Evolutionary conservation across 2,113 vertebrate species (phyloP).

Genomic region (Mugil cephalus): DNA sequence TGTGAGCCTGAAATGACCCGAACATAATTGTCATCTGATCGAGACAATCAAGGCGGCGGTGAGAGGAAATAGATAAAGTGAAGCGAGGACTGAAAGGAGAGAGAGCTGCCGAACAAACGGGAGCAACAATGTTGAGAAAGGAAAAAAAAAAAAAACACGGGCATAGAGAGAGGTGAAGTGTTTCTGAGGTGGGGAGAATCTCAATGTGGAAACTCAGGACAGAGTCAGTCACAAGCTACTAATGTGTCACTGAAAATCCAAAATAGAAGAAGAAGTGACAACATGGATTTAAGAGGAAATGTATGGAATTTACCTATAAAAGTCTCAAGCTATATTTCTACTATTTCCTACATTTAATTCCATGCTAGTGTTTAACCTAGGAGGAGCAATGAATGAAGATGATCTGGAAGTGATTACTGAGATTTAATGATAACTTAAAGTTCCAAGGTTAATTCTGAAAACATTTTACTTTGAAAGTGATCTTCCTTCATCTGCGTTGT

Average conservation of each 20-base stretch:
- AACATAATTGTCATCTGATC: slow-evolving; percentile 43
- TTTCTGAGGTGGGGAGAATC: neutral
- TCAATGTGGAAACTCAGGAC: neutral
- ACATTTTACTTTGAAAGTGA: neutral
- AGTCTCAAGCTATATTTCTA: too few relatives aligned
- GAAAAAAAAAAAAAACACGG: neutral
- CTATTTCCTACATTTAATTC: too few relatives aligned
- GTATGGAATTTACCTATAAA: too few relatives aligned
- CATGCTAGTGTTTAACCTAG: neutral
- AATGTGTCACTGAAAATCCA: neutral
- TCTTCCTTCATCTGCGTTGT: neutral
- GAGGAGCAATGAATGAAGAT: neutral
- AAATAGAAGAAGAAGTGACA: too few relatives aligned
- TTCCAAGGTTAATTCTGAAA: neutral
- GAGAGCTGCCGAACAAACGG: slow-evolving; percentile 7
- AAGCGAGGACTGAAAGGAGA: slow-evolving; percentile 12
- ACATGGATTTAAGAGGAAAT: too few relatives aligned
- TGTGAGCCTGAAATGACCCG: slow-evolving; percentile 23
- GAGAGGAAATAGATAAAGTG: slow-evolving; percentile 39
- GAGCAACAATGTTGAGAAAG: slow-evolving; percentile 11
- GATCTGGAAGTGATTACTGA: too few relatives aligned
- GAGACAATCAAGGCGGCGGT: slow-evolving; percentile 39
- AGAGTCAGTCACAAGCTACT: slow-evolving; percentile 21
- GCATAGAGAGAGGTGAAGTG: slow-evolving; percentile 4
- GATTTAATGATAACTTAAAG: neutral